A percentile compares a stretch with the other conserved stretches of the same genome.
phyloP scores from a whole-genome alignment of 2,888 invertebrate genomes.

The Acheta domesticus region DNA sequence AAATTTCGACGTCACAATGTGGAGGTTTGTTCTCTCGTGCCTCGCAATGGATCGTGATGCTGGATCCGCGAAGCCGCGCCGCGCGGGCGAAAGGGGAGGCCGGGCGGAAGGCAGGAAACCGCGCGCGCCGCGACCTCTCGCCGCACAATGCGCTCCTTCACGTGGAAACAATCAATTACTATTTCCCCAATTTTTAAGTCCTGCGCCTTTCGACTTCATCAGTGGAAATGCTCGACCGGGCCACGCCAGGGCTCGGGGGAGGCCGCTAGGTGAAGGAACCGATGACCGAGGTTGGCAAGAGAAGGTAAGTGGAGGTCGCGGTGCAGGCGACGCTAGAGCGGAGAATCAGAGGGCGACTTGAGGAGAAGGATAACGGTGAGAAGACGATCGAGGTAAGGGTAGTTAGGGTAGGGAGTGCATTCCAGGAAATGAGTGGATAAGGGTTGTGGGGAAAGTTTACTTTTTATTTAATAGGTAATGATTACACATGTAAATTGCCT shows the following conservation, averaged over 20 bases:
- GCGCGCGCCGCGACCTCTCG: background rate
- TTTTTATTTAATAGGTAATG: too few species aligned
- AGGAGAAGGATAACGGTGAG: too few species aligned
- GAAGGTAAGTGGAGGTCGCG: too few species aligned
- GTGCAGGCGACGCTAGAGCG: too few species aligned
- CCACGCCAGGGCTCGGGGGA: background rate
- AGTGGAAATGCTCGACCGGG: background rate
- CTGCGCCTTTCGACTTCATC: background rate
- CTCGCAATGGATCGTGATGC: background rate
- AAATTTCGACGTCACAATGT: constrained; percentile 5
- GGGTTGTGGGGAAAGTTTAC: too few species aligned
- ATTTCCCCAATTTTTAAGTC: background rate
- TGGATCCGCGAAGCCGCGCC: background rate
- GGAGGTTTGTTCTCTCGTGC: constrained; percentile 18
- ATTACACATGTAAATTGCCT: too few species aligned
- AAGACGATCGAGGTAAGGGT: too few species aligned
- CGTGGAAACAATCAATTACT: background rate
- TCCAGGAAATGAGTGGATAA: too few species aligned
- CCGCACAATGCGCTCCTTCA: background rate
- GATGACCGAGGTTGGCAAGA: too few species aligned
- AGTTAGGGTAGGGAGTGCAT: too few species aligned
- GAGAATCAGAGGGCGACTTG: too few species aligned
- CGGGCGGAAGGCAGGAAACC: background rate
- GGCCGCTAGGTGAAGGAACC: background rate
- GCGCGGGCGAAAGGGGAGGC: background rate